Percentiles rank a stretch among this genome's conserved stretches.
phyloP scores from a whole-genome alignment of 1,140 invertebrate genomes.

The Monochamus saltuarius region DNA sequence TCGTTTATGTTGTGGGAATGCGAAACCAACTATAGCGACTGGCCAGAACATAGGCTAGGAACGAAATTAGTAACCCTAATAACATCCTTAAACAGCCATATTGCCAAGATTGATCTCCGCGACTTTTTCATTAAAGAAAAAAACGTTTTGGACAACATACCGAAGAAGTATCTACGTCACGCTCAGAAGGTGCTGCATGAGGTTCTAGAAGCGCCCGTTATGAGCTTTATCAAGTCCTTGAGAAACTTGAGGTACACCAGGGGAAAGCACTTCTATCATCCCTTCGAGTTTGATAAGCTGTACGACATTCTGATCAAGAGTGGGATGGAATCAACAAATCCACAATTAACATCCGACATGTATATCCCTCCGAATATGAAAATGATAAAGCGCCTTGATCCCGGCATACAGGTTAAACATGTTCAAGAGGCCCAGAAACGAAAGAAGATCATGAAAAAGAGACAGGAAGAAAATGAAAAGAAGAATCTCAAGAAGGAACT shows the following conservation, averaged over 20 bases:
- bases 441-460: not conserved
- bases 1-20: constrained; percentile 75
- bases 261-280: constrained; percentile 61
- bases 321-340: constrained; percentile 3
- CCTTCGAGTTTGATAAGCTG: constrained; percentile 62
- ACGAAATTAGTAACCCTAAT: constrained; percentile 65
- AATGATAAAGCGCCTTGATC: not conserved
- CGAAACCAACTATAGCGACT: constrained; percentile 66
- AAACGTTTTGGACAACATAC: constrained; percentile 72
- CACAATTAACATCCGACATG: not conserved
- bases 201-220: constrained; percentile 63
- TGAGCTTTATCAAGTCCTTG: constrained; percentile 66
- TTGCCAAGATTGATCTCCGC: constrained; percentile 61
- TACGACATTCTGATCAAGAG: constrained; percentile 56
- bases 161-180: constrained; percentile 61
- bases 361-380: not conserved
- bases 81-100: constrained; percentile 51
- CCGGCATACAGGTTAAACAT: not conserved
- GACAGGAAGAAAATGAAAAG: not conserved
- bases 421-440: not conserved
- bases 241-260: constrained; percentile 63
- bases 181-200: constrained; percentile 67
- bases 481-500: constrained; percentile 11
- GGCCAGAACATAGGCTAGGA: constrained; percentile 70
- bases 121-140: constrained; percentile 73